These are phyloP conservation scores for Saccostrea cuccullata DNA, from an alignment of 1,140 invertebrate genomes.

Conservation along the genomic window DNA sequence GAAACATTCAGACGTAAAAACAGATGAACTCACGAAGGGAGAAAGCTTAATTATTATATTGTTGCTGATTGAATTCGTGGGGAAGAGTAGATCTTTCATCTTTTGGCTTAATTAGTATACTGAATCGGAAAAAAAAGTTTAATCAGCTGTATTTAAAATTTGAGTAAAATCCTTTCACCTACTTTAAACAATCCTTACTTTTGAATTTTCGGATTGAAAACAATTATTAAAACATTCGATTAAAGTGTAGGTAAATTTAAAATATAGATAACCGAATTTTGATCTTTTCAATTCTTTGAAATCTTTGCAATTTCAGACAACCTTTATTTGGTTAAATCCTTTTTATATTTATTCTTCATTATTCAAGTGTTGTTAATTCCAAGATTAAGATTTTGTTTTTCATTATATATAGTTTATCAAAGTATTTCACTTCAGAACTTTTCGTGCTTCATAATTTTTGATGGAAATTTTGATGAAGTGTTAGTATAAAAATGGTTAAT, in stretches of 20 bases:
- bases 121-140: not conserved
- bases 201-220: not conserved
- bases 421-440: no score
- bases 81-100: conserved; percentile 5
- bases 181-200: not conserved
- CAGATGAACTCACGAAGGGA: not conserved
- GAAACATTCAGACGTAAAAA: conserved; percentile 25
- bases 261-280: not conserved
- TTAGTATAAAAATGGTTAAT: no score
- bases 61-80: not conserved
- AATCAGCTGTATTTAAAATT: not conserved
- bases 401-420: no score
- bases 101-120: not conserved
- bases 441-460: no score
- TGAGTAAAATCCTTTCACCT: not conserved
- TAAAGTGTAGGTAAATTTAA: not conserved
- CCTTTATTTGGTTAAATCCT: not conserved
- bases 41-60: conserved; percentile 11
- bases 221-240: not conserved
- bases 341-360: not conserved
- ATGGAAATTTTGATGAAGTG: no score
- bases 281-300: no score
- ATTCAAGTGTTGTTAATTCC: not conserved
- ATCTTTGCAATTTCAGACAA: not conserved
- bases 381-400: not conserved